Conservation (phyloP, 2,797 vertebrate genomes). For the Allobates femoralis region DNA sequence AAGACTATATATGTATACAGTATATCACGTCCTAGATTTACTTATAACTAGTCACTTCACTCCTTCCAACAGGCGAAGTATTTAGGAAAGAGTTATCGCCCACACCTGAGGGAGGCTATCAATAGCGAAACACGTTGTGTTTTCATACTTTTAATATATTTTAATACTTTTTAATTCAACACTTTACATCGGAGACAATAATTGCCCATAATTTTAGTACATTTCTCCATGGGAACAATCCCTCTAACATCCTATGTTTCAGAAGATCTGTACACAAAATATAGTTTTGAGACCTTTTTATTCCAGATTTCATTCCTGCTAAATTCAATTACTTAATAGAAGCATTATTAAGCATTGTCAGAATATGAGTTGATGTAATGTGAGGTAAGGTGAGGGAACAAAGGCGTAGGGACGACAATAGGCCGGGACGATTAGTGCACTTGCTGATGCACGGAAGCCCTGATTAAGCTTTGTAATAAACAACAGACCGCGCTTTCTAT, state of each 20-base stretch:
- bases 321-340: not conserved
- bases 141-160: no score
- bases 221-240: no score
- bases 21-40: no score
- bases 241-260: not conserved
- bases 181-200: no score
- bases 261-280: not conserved
- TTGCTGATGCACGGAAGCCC: slow-evolving; percentile 54
- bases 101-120: no score
- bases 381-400: slow-evolving; percentile 24
- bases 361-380: not conserved
- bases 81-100: no score
- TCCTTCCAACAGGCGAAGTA: no score
- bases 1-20: no score
- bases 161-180: no score
- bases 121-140: no score
- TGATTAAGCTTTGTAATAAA: slow-evolving; percentile 83
- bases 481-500: slow-evolving; percentile 79
- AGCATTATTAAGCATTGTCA: not conserved
- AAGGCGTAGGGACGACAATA: slow-evolving; percentile 21
- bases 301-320: not conserved
- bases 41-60: no score
- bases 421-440: not conserved
- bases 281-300: not conserved
- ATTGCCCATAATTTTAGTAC: no score